These are phyloP conservation scores for Luperina testacea DNA, from an alignment of 2,888 invertebrate species.

Conservation along the genomic window DNA sequence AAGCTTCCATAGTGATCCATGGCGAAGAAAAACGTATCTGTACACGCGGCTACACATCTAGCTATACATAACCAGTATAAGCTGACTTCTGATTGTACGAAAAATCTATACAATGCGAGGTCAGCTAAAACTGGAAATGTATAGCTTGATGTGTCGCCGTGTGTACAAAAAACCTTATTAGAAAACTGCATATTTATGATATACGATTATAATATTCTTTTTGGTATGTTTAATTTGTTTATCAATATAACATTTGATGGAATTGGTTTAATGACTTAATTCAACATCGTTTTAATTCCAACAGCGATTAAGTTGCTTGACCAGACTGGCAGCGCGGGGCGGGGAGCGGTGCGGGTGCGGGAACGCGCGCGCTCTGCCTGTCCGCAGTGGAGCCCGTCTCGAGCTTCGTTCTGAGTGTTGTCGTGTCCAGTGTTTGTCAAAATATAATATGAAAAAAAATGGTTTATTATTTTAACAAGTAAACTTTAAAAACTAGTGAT, in stretches of 20 bases:
- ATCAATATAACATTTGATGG: conserved; percentile 37
- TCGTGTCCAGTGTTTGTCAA: no score
- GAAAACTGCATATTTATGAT: background rate
- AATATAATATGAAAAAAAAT: no score
- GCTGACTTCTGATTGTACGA: background rate
- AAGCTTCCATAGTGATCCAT: background rate
- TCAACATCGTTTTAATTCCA: conserved; percentile 42
- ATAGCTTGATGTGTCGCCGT: background rate
- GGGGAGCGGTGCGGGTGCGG: no score
- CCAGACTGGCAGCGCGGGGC: no score
- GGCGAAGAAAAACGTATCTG: background rate
- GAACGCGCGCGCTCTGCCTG: no score
- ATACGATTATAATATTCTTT: conserved; percentile 13
- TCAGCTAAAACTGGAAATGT: background rate
- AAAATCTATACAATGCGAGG: background rate
- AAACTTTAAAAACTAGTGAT: no score
- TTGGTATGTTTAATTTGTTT: conserved; percentile 7
- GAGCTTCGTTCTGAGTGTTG: no score
- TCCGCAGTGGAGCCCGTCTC: no score
- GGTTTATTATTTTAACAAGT: no score
- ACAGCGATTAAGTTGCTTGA: conserved; percentile 33
- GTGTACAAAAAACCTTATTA: background rate
- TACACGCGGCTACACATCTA: background rate
- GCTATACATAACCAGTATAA: background rate
- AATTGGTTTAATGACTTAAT: conserved; percentile 58